Percentiles rank a stretch among this genome's conserved stretches.
Evolutionary conservation across 2,888 invertebrate genomes (phyloP).

Genomic region (Gastracanthus pulcherrimus): DNA sequence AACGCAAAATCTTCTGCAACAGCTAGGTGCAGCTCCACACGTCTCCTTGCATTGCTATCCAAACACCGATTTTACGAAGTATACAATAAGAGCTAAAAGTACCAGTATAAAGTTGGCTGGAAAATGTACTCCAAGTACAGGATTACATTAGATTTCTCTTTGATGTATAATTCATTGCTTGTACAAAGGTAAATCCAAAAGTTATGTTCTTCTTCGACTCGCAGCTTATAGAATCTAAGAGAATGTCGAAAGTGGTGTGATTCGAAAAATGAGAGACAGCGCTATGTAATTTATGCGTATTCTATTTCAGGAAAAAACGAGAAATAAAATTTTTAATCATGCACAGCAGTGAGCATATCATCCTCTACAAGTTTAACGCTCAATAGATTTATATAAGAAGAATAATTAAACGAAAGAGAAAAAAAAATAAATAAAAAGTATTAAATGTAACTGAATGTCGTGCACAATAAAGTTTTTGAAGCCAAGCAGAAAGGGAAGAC

Average conservation of each 20-base stretch:
- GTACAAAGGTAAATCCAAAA: neutral
- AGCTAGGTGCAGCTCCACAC: slow-evolving; percentile 2
- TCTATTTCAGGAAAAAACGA: slow-evolving; percentile 13
- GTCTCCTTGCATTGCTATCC: slow-evolving; percentile 17
- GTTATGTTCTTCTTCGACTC: neutral
- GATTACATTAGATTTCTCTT: slow-evolving; percentile 9
- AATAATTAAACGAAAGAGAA: slow-evolving; percentile 35
- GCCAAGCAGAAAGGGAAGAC: slow-evolving; percentile 76
- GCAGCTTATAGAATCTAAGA: neutral
- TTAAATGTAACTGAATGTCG: slow-evolving; percentile 62
- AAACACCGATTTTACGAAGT: slow-evolving; percentile 38
- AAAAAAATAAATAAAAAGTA: slow-evolving; percentile 49
- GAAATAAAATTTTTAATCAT: slow-evolving; percentile 51
- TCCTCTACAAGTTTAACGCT: slow-evolving; percentile 64
- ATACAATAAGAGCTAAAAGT: slow-evolving; percentile 11
- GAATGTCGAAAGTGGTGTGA: neutral
- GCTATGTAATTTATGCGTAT: neutral
- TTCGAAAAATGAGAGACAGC: neutral
- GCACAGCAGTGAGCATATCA: slow-evolving; percentile 59
- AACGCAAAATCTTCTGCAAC: slow-evolving; percentile 31
- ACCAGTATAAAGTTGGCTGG: slow-evolving; percentile 16
- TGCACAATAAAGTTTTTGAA: slow-evolving; percentile 74
- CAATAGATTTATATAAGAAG: slow-evolving; percentile 50
- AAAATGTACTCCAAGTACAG: slow-evolving; percentile 4
- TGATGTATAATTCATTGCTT: slow-evolving; percentile 11